Evolutionary conservation across 2,113 vertebrate species (phyloP).

Genomic region (Antechinus stuartii): DNA sequence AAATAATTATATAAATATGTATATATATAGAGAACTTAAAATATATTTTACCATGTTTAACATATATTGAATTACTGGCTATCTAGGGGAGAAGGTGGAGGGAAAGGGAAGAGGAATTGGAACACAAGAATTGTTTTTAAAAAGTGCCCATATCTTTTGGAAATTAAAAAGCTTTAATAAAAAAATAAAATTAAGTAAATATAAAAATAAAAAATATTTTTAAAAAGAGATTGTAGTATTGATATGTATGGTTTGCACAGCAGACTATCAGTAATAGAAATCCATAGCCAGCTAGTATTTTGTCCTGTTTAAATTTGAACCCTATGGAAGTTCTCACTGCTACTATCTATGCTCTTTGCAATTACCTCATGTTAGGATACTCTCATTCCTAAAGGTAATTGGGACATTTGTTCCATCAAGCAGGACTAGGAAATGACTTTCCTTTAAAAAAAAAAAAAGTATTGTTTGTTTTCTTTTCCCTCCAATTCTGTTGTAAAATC

Average conservation of each 20-base stretch:
- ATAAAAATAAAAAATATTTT: no score
- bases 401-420: background rate
- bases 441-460: background rate
- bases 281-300: constrained; percentile 40
- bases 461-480: background rate
- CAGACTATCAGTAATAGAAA: constrained; percentile 26
- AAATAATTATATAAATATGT: no score
- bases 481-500: constrained; percentile 59
- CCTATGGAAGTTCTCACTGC: background rate
- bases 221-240: background rate
- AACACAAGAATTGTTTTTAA: no score
- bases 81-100: no score
- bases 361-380: constrained; percentile 49
- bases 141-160: no score
- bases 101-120: no score
- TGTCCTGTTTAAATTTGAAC: constrained; percentile 32
- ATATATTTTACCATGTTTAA: no score
- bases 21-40: no score
- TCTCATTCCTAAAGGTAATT: constrained; percentile 46
- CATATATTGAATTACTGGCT: no score
- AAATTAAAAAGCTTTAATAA: no score
- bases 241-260: constrained; percentile 11
- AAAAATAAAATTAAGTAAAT: no score
- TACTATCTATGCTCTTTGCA: background rate
- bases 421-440: constrained; percentile 31